phyloP scores from a whole-genome alignment of 2,113 vertebrate species.

The Gila orcuttii region DNA sequence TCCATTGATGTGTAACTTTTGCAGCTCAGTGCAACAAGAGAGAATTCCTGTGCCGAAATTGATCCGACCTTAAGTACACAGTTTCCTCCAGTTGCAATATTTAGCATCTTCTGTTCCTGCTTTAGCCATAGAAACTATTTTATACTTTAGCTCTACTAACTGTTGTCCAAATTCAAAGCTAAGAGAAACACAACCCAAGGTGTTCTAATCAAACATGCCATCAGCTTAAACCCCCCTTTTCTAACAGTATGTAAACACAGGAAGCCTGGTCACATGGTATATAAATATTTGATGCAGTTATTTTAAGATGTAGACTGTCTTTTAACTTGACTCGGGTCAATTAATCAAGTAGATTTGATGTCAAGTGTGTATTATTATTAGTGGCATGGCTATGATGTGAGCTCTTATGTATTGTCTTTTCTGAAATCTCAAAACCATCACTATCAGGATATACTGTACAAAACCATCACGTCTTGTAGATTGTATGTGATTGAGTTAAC shows the following conservation, averaged over 20 bases:
- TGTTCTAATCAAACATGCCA: neutral
- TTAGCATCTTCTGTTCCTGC: neutral
- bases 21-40: constrained; percentile 7
- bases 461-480: neutral
- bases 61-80: neutral
- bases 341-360: neutral
- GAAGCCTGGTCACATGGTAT: constrained; percentile 34
- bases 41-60: neutral
- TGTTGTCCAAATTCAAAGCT: neutral
- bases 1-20: constrained; percentile 1
- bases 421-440: neutral
- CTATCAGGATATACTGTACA: neutral
- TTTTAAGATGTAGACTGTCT: neutral
- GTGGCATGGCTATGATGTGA: neutral
- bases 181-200: neutral
- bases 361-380: constrained; percentile 3
- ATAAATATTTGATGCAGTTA: constrained; percentile 20
- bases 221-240: neutral
- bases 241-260: constrained; percentile 22
- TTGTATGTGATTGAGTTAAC: neutral
- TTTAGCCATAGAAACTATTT: neutral
- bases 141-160: neutral
- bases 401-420: neutral
- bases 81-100: neutral
- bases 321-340: neutral